Base-by-base conservation (phyloP, 2,113 vertebrate species). In the Platycercus adscitus region DNA sequence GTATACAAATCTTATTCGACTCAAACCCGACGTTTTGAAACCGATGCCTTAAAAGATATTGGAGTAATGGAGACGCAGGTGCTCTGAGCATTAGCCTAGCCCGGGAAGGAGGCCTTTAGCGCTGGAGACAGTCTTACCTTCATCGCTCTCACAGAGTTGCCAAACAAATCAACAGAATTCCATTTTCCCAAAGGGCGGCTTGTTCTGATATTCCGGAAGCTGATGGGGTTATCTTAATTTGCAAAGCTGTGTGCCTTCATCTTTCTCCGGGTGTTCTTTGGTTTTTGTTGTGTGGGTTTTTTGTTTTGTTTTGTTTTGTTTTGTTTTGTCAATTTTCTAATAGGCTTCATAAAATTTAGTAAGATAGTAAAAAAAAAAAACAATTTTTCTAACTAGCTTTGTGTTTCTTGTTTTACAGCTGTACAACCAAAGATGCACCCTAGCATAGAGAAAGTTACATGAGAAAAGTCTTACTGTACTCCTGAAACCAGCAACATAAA, bases 101-200 rank as follows among this genome's bases (percentile, higher is more conserved):
- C 55, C 8, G 1, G 26, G 24, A 5, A 31, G 23, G 28, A 6
- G 25, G 19, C 8, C 12, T 44, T 61, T 15, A 33, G 13, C 6
- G 1, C n/a, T 18, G 6, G 15, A 8, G 9, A 21, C 7, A 10
- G 1, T 3, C 53, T 55, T 13, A 1, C 8, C 31, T 76, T 33
- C 44, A n/a, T 17, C 11, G 1, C 24, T 33, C 11, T 43, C 35
- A 7, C 41, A 20, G 28, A 3, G 44, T 5, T 61, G 33, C 18
- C 60, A 31, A 86, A 52, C 20, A 26, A 53, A 18, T 10, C 7
- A 70, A 16, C 10, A 26, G 39, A 47, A 33, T 21, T 29, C 19
- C 24, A 2, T 10, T 41, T 84, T 91, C 35, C 37, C 21, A 37
- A 65, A 79, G 47, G 4, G 12, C 37, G 4, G 26, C 46, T 33